These are phyloP conservation scores for rat (Rattus norvegicus) DNA, from an alignment of 2,113 vertebrate species.

Conservation along the genomic window DNA sequence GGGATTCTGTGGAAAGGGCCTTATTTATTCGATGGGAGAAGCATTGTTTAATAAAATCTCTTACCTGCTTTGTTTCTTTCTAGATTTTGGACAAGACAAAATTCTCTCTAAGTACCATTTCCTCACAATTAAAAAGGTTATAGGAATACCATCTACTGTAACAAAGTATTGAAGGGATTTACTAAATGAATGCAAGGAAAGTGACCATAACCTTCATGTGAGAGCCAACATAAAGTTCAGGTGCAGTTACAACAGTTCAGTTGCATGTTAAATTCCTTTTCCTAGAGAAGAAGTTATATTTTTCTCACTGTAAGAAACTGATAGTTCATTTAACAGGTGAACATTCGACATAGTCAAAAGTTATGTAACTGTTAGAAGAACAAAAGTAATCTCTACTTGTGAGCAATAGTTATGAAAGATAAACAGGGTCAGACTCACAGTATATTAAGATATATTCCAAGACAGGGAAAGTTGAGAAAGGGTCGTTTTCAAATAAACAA, in stretches of 20 bases:
- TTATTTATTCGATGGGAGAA: background rate
- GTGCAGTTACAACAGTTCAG: background rate
- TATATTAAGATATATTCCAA: background rate
- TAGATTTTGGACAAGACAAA: background rate
- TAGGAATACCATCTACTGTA: background rate
- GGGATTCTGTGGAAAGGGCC: background rate
- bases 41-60: background rate
- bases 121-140: conserved; percentile 1
- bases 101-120: background rate
- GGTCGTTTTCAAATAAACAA: background rate
- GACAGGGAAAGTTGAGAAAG: background rate
- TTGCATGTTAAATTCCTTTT: conserved; percentile 6
- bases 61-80: background rate
- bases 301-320: background rate
- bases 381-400: background rate
- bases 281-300: background rate
- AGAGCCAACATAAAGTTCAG: background rate
- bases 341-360: background rate
- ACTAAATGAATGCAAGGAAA: background rate
- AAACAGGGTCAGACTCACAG: background rate
- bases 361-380: background rate
- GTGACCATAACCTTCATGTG: background rate
- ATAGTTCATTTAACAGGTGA: background rate
- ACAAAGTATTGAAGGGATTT: background rate
- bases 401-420: background rate